These are phyloP conservation scores for Drosophila planitibia DNA, from an alignment of 2,888 invertebrate species.

Conservation along the genomic window DNA sequence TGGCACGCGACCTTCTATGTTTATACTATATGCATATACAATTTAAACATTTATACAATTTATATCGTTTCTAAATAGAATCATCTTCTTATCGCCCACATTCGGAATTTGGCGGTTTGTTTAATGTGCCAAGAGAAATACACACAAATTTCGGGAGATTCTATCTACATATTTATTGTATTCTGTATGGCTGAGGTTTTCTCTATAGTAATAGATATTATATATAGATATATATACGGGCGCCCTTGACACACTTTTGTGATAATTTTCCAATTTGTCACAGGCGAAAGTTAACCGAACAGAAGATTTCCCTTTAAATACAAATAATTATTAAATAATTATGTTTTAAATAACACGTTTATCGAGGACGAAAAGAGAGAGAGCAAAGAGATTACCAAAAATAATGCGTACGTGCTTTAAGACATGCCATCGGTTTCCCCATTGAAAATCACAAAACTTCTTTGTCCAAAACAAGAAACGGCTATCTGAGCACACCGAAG, in stretches of 20 bases:
- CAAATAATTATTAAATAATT: neutral
- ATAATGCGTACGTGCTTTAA: conserved; percentile 33
- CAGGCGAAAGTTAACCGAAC: neutral
- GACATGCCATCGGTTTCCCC: conserved; percentile 14
- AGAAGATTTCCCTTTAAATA: neutral
- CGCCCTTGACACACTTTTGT: conserved; percentile 56
- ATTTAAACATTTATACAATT: neutral
- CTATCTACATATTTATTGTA: conserved; percentile 8
- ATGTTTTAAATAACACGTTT: neutral
- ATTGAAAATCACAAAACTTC: neutral
- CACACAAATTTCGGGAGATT: conserved; percentile 13
- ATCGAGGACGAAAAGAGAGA: neutral
- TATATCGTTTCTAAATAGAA: conserved; percentile 41
- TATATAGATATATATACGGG: conserved; percentile 5
- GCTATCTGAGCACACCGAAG: neutral
- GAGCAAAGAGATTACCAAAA: conserved; percentile 1
- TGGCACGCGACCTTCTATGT: conserved; percentile 60
- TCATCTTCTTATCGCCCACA: conserved; percentile 15
- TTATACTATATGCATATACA: neutral
- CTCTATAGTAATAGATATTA: conserved; percentile 8
- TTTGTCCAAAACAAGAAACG: neutral
- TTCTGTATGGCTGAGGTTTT: conserved; percentile 11
- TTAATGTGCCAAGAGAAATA: conserved; percentile 30
- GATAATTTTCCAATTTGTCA: conserved; percentile 5
- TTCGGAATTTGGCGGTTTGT: conserved; percentile 37